Evolutionary conservation across 2,113 vertebrate species (phyloP).

Genomic region (Nestor notabilis): DNA sequence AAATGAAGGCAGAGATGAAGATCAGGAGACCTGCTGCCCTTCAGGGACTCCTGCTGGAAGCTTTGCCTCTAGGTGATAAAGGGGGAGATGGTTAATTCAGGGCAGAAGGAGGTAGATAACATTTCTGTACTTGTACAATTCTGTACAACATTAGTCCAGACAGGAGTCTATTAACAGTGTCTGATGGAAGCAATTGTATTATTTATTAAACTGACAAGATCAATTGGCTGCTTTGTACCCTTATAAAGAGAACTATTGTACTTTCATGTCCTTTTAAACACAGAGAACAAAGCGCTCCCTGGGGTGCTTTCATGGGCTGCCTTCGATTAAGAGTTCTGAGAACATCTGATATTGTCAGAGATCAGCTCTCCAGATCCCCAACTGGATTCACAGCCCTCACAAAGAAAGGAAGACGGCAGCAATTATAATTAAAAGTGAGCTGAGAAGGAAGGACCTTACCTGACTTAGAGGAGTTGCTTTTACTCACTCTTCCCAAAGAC

Average conservation of each 20-base stretch:
- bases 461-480: conserved; percentile 34
- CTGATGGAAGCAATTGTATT: conserved; percentile 70
- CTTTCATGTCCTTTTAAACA: conserved; percentile 69
- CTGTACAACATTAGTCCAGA: conserved; percentile 61
- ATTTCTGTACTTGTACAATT: conserved; percentile 50
- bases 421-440: conserved; percentile 57
- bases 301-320: conserved; percentile 58
- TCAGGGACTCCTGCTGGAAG: not conserved
- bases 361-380: conserved; percentile 28
- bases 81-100: conserved; percentile 27
- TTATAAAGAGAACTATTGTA: conserved; percentile 53
- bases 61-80: conserved; percentile 33
- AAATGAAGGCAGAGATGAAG: conserved; percentile 23
- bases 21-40: not conserved
- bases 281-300: conserved; percentile 60
- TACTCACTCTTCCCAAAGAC: conserved; percentile 37
- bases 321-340: conserved; percentile 66
- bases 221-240: conserved; percentile 63
- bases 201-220: conserved; percentile 73
- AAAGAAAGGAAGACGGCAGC: conserved; percentile 36
- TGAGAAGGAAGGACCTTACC: conserved; percentile 37
- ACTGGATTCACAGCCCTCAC: conserved; percentile 33
- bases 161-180: conserved; percentile 67
- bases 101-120: not conserved
- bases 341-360: conserved; percentile 62